Conservation (phyloP, 1,140 invertebrate genomes). For the Colletes gigas region DNA sequence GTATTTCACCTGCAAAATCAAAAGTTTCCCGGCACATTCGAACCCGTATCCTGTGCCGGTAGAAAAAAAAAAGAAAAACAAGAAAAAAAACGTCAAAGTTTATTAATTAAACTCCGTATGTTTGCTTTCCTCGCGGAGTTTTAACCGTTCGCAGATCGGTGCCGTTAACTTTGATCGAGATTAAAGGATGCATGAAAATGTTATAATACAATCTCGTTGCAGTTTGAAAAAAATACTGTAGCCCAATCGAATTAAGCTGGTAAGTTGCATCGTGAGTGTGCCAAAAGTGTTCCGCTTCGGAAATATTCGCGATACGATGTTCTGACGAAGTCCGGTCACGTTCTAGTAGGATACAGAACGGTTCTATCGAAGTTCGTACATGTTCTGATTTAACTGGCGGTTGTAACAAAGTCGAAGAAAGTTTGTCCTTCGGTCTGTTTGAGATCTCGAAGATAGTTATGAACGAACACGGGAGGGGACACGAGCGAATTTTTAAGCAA, state of each 20-base stretch:
- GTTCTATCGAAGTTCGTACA: background rate
- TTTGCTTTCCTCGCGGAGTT: background rate
- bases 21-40: background rate
- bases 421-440: background rate
- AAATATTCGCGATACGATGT: too few relatives aligned
- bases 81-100: conserved; percentile 9
- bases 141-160: background rate
- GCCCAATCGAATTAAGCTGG: too few relatives aligned
- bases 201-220: background rate
- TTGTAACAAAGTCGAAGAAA: background rate
- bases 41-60: background rate
- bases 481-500: background rate
- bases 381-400: too few relatives aligned
- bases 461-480: background rate
- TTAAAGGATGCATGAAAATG: conserved; percentile 3
- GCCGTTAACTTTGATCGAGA: background rate
- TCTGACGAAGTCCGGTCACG: too few relatives aligned
- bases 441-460: background rate
- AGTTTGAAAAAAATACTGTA: too few relatives aligned
- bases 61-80: background rate
- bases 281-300: too few relatives aligned
- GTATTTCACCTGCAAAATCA: conserved; percentile 19
- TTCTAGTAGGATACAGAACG: too few relatives aligned
- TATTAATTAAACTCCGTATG: conserved; percentile 25
- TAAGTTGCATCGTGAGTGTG: too few relatives aligned